Evolutionary conservation across 2,113 vertebrate species (phyloP).

Genomic region (Engystomops pustulosus): DNA sequence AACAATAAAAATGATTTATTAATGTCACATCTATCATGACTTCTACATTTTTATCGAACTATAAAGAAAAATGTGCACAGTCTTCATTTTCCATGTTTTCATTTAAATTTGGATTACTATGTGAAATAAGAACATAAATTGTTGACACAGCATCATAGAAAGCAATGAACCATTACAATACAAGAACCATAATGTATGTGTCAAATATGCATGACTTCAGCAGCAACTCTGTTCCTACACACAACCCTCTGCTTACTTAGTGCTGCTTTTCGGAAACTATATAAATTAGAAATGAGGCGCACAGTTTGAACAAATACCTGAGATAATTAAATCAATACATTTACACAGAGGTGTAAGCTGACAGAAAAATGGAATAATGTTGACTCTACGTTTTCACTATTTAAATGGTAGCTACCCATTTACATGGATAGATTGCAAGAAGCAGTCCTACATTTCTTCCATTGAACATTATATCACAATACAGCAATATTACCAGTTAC

Average conservation of each 20-base stretch:
- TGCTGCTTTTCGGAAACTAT: background rate
- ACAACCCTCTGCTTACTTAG: background rate
- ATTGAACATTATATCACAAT: no score
- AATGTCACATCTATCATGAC: no score
- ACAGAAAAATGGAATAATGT: background rate
- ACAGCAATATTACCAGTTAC: no score
- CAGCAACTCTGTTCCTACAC: background rate
- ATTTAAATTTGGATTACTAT: conserved; percentile 20
- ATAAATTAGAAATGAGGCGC: conserved; percentile 32
- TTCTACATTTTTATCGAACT: no score
- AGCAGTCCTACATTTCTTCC: no score
- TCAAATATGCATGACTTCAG: conserved; percentile 42
- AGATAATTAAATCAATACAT: background rate
- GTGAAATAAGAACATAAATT: conserved; percentile 27
- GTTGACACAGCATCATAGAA: conserved; percentile 24
- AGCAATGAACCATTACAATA: conserved; percentile 19
- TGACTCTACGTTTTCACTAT: background rate
- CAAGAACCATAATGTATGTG: conserved; percentile 10
- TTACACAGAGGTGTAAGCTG: background rate
- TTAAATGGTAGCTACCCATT: background rate
- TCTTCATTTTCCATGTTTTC: background rate
- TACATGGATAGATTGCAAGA: no score
- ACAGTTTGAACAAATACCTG: background rate
- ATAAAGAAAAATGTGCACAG: background rate
- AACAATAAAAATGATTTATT: no score